A percentile compares a stretch with the other conserved stretches of the same genome.
phyloP scores from a whole-genome alignment of 2,888 invertebrate species.

The Neoitamus cyanurus region DNA sequence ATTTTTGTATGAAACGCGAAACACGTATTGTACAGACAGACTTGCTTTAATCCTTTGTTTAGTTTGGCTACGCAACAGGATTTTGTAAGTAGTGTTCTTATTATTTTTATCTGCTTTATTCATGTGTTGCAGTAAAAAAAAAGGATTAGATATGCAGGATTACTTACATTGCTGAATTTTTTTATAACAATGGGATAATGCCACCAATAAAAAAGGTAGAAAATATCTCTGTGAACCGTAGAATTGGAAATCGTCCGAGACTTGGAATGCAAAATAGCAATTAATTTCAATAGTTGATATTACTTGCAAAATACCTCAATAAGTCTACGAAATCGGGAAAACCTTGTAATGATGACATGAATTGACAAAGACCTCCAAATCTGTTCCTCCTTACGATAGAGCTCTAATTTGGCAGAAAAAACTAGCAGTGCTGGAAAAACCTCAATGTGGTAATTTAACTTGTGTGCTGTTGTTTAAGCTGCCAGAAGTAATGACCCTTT shows the following conservation, averaged over 20 bases:
- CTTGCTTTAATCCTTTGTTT: no score
- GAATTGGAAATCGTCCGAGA: background rate
- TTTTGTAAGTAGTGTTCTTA: no score
- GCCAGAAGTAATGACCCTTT: background rate
- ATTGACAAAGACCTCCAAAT: background rate
- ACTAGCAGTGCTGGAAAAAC: background rate
- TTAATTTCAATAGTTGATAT: background rate
- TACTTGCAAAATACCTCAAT: background rate
- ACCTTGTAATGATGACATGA: background rate
- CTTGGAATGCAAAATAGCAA: background rate
- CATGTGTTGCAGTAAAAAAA: no score
- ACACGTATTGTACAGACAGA: no score
- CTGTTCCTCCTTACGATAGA: background rate
- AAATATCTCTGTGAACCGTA: background rate
- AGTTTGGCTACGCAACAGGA: no score
- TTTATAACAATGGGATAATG: no score
- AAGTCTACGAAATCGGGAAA: background rate
- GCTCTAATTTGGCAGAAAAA: background rate
- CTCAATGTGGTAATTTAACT: background rate
- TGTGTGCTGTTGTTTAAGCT: background rate
- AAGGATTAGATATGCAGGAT: no score
- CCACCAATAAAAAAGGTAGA: no score
- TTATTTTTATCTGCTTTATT: no score
- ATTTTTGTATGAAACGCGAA: no score
- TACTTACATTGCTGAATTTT: no score